phyloP scores from a whole-genome alignment of 2,797 vertebrate genomes.

The Myotis pilosus region DNA sequence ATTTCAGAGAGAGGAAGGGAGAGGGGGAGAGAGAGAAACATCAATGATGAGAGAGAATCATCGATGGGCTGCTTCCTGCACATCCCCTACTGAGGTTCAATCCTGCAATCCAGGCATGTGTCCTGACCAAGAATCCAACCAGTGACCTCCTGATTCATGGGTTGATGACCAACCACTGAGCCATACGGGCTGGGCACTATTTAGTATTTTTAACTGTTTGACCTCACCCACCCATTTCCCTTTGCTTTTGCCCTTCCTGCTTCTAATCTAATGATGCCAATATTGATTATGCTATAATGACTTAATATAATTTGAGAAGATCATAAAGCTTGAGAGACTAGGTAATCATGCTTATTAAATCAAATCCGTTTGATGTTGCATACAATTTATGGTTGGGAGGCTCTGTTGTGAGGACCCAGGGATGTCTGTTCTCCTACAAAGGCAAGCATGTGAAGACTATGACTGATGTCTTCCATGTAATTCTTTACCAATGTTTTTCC shows the following conservation, averaged over 20 bases:
- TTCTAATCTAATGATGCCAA: conserved; percentile 19
- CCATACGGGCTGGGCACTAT: not conserved
- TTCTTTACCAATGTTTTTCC: not conserved
- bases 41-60: no score
- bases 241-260: conserved; percentile 16
- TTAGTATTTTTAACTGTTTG: not conserved
- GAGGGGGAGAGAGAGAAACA: no score
- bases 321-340: not conserved
- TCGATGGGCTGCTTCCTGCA: no score
- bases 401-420: not conserved
- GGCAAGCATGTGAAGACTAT: not conserved
- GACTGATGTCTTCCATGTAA: not conserved
- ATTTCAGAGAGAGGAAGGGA: no score
- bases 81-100: no score
- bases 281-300: conserved; percentile 41
- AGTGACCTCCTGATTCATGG: no score
- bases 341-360: conserved; percentile 6
- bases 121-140: no score
- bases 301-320: not conserved
- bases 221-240: not conserved
- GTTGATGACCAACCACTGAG: no score
- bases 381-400: not conserved
- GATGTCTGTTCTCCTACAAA: not conserved
- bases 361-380: not conserved
- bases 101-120: no score